These are phyloP conservation scores for Charanyca ferruginea DNA, from an alignment of 2,888 invertebrate genomes.

Conservation along the genomic window DNA sequence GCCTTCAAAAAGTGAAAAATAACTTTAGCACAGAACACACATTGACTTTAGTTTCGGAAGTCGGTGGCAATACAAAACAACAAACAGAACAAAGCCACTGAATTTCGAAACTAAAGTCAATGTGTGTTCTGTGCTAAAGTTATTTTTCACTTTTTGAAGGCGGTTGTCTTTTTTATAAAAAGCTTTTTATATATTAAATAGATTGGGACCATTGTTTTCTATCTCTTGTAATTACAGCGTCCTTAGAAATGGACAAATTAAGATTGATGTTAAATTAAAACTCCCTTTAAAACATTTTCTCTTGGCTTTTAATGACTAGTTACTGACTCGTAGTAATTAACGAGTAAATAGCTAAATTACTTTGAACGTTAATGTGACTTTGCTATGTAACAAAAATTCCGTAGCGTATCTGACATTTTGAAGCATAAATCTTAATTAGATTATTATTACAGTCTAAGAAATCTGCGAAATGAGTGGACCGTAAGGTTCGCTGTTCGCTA, in stretches of 20 bases:
- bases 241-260: slow-evolving; percentile 12
- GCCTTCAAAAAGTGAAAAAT: too few species aligned
- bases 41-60: too few species aligned
- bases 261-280: slow-evolving; percentile 2
- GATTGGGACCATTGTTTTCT: not conserved
- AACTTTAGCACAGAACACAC: too few species aligned
- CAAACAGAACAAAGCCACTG: too few species aligned
- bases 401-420: not conserved
- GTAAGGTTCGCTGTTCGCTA: too few species aligned
- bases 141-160: too few species aligned
- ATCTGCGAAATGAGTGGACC: too few species aligned
- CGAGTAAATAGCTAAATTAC: not conserved
- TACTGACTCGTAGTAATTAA: not conserved
- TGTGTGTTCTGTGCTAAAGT: too few species aligned
- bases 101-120: too few species aligned
- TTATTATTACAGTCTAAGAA: not conserved
- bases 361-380: not conserved
- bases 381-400: not conserved
- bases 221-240: not conserved
- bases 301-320: not conserved
- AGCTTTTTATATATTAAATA: too few species aligned
- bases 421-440: not conserved
- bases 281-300: slow-evolving; percentile 1
- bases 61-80: too few species aligned
- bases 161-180: too few species aligned